phyloP scores from a whole-genome alignment of 2,888 invertebrate genomes.

The Anticlea derivata region DNA sequence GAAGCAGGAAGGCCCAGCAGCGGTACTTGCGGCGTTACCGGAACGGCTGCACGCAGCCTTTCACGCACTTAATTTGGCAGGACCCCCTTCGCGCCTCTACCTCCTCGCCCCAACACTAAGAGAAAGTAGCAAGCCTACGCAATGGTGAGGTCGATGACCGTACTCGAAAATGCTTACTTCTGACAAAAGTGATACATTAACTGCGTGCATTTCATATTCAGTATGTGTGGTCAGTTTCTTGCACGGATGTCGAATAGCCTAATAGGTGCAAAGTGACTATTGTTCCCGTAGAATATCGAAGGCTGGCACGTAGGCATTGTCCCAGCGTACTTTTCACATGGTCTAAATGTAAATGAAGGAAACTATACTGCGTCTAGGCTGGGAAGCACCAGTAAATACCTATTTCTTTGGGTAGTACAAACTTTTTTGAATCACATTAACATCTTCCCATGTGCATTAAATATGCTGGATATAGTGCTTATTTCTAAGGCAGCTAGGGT shows the following conservation, averaged over 20 bases:
- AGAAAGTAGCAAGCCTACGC: constrained; percentile 84
- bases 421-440: too few species aligned
- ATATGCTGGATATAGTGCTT: too few species aligned
- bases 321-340: constrained; percentile 18
- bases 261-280: constrained; percentile 53
- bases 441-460: too few species aligned
- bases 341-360: constrained; percentile 5
- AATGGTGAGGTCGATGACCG: constrained; percentile 81
- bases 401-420: too few species aligned
- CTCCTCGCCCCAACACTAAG: constrained; percentile 66
- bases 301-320: constrained; percentile 45
- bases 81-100: constrained; percentile 71
- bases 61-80: constrained; percentile 83
- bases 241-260: constrained; percentile 66
- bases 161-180: constrained; percentile 80
- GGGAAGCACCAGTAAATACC: neutral
- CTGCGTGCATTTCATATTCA: constrained; percentile 78
- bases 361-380: too few species aligned
- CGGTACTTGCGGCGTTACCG: constrained; percentile 49
- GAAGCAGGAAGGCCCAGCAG: constrained; percentile 45
- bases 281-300: constrained; percentile 43
- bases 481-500: too few species aligned
- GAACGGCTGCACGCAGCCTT: constrained; percentile 73
- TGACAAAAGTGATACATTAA: constrained; percentile 82
- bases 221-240: constrained; percentile 78